Evolutionary conservation across 1,140 invertebrate species (phyloP).

Genomic region (Heliconius nattereri): DNA sequence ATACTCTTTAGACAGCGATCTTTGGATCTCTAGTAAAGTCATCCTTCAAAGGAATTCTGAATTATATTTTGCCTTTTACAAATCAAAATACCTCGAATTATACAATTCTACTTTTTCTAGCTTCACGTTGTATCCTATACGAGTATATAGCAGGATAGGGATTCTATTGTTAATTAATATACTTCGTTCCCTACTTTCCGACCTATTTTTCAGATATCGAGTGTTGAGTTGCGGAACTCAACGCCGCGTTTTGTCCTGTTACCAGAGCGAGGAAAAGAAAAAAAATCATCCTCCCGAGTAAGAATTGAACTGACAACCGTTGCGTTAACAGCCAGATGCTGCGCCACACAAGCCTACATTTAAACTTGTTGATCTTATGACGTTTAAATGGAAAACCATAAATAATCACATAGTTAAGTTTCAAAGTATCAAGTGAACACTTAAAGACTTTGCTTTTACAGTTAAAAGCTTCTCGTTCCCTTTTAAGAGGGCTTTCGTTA

Average conservation of each 20-base stretch:
- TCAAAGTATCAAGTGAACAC: background rate
- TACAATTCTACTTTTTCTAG: background rate
- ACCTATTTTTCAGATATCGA: background rate
- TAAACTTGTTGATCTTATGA: background rate
- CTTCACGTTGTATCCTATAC: background rate
- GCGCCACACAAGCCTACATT: background rate
- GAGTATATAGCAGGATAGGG: background rate
- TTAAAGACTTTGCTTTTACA: conserved; percentile 7
- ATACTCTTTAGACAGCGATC: no score
- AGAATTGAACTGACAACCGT: no score
- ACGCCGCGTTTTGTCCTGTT: no score
- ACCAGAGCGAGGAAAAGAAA: no score
- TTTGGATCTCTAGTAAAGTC: no score
- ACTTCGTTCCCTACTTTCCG: background rate
- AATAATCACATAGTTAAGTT: background rate
- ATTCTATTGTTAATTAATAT: background rate
- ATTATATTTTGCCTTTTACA: no score
- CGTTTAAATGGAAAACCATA: background rate
- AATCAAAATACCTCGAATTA: no score
- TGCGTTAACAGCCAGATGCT: background rate
- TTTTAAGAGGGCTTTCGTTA: conserved; percentile 17
- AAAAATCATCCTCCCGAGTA: no score
- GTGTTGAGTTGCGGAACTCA: background rate
- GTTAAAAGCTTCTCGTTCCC: conserved; percentile 5
- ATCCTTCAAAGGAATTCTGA: no score